phyloP scores from a whole-genome alignment of 2,113 vertebrate genomes.

The Limnothrissa miodon region DNA sequence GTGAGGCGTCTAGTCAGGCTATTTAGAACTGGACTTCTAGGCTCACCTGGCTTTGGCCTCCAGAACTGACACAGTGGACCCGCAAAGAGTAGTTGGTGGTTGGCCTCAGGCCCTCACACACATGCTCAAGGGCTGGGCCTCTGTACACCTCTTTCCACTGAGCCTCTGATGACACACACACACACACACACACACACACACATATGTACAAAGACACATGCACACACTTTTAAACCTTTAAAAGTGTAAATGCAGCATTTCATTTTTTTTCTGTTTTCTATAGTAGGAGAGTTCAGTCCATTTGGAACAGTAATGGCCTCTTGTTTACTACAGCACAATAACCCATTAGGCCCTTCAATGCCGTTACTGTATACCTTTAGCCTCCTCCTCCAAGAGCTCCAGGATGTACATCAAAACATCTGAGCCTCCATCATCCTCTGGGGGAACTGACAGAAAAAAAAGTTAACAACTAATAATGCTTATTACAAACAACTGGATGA shows the following conservation, averaged over 20 bases:
- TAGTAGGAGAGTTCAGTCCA: background rate
- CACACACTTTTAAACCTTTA: background rate
- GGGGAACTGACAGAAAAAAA: slow-evolving; percentile 78
- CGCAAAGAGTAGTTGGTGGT: slow-evolving; percentile 90
- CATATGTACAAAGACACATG: background rate
- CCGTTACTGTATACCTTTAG: slow-evolving; percentile 83
- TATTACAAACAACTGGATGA: no score
- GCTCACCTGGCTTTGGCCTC: slow-evolving; percentile 90
- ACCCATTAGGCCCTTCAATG: background rate
- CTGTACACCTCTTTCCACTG: slow-evolving; percentile 92
- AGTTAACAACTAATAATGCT: no score
- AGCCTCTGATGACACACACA: slow-evolving; percentile 68
- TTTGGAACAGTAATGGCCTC: background rate
- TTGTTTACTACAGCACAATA: background rate
- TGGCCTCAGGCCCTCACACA: slow-evolving; percentile 85
- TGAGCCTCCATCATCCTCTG: slow-evolving; percentile 91
- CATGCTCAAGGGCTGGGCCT: slow-evolving; percentile 84
- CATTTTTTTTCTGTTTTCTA: background rate
- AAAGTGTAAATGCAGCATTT: background rate
- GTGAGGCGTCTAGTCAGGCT: background rate
- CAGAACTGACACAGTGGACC: slow-evolving; percentile 91
- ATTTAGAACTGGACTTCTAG: background rate
- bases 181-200: slow-evolving; percentile 20
- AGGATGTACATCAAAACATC: slow-evolving; percentile 90
- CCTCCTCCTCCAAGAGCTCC: slow-evolving; percentile 86